Evolutionary conservation across 2,113 vertebrate genomes (phyloP), one percentile per base, ranked within the genome.

Genomic region (Ptilonorhynchus violaceus): DNA sequence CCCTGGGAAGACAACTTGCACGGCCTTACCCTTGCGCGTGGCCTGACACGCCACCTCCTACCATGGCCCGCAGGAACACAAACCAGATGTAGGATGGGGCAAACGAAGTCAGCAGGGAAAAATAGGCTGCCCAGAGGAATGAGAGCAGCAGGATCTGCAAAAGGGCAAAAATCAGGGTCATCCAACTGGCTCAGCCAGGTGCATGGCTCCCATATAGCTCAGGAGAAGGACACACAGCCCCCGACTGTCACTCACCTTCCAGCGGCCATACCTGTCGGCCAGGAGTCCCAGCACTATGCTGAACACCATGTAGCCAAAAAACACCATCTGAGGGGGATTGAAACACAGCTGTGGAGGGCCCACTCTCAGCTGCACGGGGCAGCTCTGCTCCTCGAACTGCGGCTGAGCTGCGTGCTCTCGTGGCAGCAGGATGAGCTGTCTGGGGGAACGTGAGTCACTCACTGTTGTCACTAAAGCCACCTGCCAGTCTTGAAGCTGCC

Each of bases 391-490:
- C 46, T 63, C 30, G 31, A 77, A n/a, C n/a, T n/a, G 14, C 0
- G 2, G 10, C 27, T 13, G 24, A 33, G n/a, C 4, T 53, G 24
- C 46, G 25, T 10, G 24, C 8, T 59, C 31, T 20, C 9, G 10
- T 19, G 69, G 47, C 27, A 79, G 74, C n/a, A 50, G 41, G n/a
- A 89, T 66, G 37, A 78, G 27, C 12, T n/a, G 3, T 23, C 14
- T 64, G 16, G 15, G 4, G 28, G 6, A 6, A n/a, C 17, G 50
- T 1, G 33, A 42, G 42, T 59, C 56, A 98, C 99, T 98, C 97
- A 99, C 99, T 22, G 98, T 99, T 93, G 99, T 99, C 77, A 99
- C 99, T 16, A 99, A 97, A 1, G 99, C 99, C 88, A 99, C 99
- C 97, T 99, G 98, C 99, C 99, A 99, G 78, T 99, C 98, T 17